These are phyloP conservation scores for Zootermopsis nevadensis DNA, from an alignment of 2,888 invertebrate species.

Conservation along the genomic window DNA sequence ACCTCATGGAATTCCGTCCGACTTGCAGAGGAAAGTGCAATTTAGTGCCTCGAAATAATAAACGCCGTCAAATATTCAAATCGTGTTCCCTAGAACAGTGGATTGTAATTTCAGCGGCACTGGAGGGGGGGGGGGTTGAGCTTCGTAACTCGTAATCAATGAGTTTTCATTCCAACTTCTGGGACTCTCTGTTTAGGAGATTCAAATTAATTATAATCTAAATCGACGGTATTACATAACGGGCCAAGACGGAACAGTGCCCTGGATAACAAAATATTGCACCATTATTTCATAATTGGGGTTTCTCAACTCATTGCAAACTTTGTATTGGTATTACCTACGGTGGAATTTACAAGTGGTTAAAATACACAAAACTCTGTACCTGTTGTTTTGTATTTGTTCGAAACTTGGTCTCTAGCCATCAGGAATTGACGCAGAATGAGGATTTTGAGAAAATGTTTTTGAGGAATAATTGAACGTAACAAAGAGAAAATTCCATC, in stretches of 20 bases:
- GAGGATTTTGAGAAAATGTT: no score
- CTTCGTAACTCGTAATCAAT: background rate
- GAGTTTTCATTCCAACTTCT: background rate
- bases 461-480: no score
- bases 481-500: no score
- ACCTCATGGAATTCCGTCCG: background rate
- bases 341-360: no score
- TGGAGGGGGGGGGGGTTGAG: background rate
- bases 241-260: background rate
- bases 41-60: constrained; percentile 30
- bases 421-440: no score
- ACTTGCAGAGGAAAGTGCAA: constrained; percentile 7
- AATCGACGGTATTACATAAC: background rate
- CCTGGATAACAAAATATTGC: no score
- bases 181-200: background rate
- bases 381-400: no score
- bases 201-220: constrained; percentile 12
- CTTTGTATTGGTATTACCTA: no score
- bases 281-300: no score
- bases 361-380: no score
- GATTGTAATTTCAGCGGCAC: constrained; percentile 22
- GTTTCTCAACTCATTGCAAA: no score
- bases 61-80: constrained; percentile 29
- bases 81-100: constrained; percentile 12
- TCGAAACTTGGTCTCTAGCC: no score